Conservation (phyloP, 2,797 vertebrate genomes). For the Eptatretus atami region DNA sequence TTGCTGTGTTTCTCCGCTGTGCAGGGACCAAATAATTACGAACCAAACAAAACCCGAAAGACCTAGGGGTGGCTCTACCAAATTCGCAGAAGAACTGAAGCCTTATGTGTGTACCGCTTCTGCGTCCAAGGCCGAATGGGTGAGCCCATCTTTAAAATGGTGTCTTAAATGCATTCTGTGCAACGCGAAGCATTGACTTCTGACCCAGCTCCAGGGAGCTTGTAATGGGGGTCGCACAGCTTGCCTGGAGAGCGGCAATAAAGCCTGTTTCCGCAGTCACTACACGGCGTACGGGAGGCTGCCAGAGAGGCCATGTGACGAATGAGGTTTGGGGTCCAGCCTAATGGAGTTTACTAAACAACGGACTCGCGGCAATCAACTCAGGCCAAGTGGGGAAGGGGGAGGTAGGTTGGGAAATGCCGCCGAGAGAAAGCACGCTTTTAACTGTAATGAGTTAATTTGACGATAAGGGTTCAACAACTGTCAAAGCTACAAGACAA, state of each 20-base stretch:
- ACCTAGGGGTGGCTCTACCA: too few relatives aligned
- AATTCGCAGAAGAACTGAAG: too few relatives aligned
- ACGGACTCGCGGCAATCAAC: constrained; percentile 6
- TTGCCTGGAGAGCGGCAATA: constrained; percentile 3
- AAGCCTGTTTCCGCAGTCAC: constrained; percentile 2
- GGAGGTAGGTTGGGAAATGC: background rate
- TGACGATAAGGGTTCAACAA: too few relatives aligned
- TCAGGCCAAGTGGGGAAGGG: background rate
- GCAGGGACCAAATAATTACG: too few relatives aligned
- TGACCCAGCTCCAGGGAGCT: constrained; percentile 5
- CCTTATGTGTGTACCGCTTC: too few relatives aligned
- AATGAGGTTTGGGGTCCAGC: constrained; percentile 2
- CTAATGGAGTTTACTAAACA: constrained; percentile 8
- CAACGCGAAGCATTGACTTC: constrained; percentile 2
- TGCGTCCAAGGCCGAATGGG: too few relatives aligned
- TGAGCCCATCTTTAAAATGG: too few relatives aligned
- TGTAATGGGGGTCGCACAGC: constrained; percentile 3
- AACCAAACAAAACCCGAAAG: too few relatives aligned
- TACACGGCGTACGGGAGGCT: background rate
- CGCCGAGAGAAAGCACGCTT: background rate
- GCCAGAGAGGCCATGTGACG: constrained; percentile 4
- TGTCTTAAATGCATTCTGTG: too few relatives aligned
- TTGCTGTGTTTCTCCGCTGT: too few relatives aligned
- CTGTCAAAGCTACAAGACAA: too few relatives aligned
- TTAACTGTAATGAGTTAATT: too few relatives aligned